Percentiles rank a stretch among this genome's conserved stretches.
phyloP scores from a whole-genome alignment of 1,140 invertebrate species.

The Drosophila suzukii region DNA sequence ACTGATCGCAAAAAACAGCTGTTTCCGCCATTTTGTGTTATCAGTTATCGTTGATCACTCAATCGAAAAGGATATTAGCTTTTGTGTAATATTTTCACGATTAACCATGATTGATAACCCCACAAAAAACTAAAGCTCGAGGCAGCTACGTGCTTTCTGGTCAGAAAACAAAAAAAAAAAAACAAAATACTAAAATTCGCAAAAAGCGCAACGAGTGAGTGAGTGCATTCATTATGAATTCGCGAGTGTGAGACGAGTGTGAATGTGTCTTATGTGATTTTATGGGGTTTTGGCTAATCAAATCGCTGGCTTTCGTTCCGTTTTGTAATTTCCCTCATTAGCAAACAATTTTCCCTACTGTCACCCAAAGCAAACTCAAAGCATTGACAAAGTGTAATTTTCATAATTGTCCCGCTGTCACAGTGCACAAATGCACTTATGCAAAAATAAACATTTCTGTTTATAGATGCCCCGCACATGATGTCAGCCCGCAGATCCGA shows the following conservation, averaged over 20 bases:
- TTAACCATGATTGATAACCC: constrained; percentile 12
- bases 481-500: constrained; percentile 50
- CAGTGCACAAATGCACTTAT: background rate
- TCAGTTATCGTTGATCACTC: constrained; percentile 55
- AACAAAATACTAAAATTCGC: constrained; percentile 26
- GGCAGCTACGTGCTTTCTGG: constrained; percentile 34
- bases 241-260: constrained; percentile 48
- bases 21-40: constrained; percentile 33
- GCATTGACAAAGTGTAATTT: constrained; percentile 50
- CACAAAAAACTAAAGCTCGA: constrained; percentile 2
- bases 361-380: constrained; percentile 18
- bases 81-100: constrained; percentile 12
- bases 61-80: constrained; percentile 29
- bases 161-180: constrained; percentile 14
- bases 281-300: constrained; percentile 47
- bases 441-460: constrained; percentile 46
- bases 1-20: constrained; percentile 54
- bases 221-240: constrained; percentile 55
- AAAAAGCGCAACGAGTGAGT: constrained; percentile 29
- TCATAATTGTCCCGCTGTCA: constrained; percentile 57
- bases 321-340: constrained; percentile 60
- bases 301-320: constrained; percentile 57
- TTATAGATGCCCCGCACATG: constrained; percentile 30
- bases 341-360: constrained; percentile 54
- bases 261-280: constrained; percentile 72